Conservation (phyloP, 2,888 invertebrate species). For the Drosophila diplacantha region DNA sequence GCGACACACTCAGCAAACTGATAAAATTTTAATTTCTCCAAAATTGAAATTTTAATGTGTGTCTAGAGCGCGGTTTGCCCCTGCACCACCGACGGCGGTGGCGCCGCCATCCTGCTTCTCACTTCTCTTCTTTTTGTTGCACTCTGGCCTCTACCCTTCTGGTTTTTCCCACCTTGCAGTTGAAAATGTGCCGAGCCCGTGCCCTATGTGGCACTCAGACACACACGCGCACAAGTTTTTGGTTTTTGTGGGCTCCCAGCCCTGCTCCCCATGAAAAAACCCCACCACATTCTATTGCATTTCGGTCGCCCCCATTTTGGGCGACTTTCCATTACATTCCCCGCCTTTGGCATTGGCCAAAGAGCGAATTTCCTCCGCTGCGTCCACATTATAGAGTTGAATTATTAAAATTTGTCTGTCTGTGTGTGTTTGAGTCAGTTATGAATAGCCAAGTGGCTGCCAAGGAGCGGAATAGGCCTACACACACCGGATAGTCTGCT, state of each 20-base stretch:
- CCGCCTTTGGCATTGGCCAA: slow-evolving; percentile 43
- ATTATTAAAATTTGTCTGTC: slow-evolving; percentile 57
- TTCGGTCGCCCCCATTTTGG: slow-evolving; percentile 29
- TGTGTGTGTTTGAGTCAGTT: slow-evolving; percentile 49
- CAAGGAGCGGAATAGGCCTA: slow-evolving; percentile 38
- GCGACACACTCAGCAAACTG: slow-evolving; percentile 40
- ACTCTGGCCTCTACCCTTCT: slow-evolving; percentile 15
- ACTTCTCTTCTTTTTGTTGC: slow-evolving; percentile 2
- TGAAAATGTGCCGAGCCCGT: slow-evolving; percentile 23
- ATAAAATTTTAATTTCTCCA: slow-evolving; percentile 61
- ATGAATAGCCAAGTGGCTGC: slow-evolving; percentile 64
- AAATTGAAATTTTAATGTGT: slow-evolving; percentile 65
- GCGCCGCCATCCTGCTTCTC: neutral
- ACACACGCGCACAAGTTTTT: slow-evolving; percentile 50
- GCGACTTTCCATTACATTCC: slow-evolving; percentile 36
- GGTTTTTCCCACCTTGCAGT: slow-evolving; percentile 37
- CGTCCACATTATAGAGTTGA: slow-evolving; percentile 45
- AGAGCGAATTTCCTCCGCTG: slow-evolving; percentile 49
- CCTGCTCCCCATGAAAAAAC: slow-evolving; percentile 1
- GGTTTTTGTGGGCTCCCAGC: slow-evolving; percentile 53
- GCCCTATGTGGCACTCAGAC: slow-evolving; percentile 20
- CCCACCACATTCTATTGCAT: slow-evolving; percentile 28
- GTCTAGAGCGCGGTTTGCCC: slow-evolving; percentile 39
- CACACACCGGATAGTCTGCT: slow-evolving; percentile 2
- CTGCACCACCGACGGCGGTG: slow-evolving; percentile 2